These are phyloP conservation scores for Agrenia bidenticulata DNA, from an alignment of 2,888 invertebrate species.

Conservation along the genomic window DNA sequence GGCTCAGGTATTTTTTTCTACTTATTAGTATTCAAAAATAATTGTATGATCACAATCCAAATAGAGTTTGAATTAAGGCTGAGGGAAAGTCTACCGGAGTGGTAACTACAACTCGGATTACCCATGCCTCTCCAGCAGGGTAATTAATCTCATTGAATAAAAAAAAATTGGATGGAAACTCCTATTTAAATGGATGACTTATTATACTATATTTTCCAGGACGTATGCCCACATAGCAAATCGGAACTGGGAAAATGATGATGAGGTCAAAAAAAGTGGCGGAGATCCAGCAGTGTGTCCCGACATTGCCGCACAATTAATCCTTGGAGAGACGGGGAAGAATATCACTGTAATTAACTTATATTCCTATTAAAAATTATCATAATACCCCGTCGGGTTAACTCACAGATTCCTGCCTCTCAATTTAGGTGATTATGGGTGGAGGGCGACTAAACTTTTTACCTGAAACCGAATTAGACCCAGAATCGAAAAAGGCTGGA, in stretches of 20 bases:
- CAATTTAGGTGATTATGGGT: conserved; percentile 62
- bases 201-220: too few species aligned
- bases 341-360: conserved; percentile 65
- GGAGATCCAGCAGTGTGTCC: conserved; percentile 61
- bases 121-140: conserved; percentile 4
- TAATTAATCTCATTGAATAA: too few species aligned
- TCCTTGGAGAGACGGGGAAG: conserved; percentile 75
- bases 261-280: conserved; percentile 57
- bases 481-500: conserved; percentile 54
- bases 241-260: conserved; percentile 80
- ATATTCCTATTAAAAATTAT: not conserved
- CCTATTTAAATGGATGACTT: too few species aligned
- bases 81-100: conserved; percentile 5
- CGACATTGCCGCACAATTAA: conserved; percentile 79
- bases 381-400: not conserved
- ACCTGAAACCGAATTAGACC: conserved; percentile 51
- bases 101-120: not conserved
- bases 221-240: conserved; percentile 57
- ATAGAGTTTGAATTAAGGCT: not conserved
- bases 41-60: too few species aligned
- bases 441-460: conserved; percentile 47
- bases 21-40: too few species aligned
- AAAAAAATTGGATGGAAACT: too few species aligned
- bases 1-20: conserved; percentile 47
- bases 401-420: too few species aligned